phyloP scores from a whole-genome alignment of 1,140 invertebrate species.

The Drosophila sproati region DNA sequence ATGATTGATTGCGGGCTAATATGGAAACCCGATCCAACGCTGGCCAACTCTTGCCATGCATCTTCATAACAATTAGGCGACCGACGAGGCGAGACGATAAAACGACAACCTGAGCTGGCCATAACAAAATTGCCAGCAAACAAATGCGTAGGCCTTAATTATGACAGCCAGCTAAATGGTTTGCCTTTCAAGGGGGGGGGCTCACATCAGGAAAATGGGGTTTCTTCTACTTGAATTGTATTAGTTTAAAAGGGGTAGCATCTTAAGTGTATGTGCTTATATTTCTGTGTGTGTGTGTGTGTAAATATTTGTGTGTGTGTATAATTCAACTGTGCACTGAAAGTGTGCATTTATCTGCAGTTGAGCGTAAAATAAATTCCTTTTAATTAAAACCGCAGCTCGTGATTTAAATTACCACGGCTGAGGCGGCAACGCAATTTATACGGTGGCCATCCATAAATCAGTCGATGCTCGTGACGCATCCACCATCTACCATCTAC shows the following conservation, averaged over 20 bases:
- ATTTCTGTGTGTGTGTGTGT: conserved; percentile 47
- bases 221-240: conserved; percentile 51
- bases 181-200: conserved; percentile 11
- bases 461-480: conserved; percentile 43
- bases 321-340: conserved; percentile 23
- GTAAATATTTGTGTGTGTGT: conserved; percentile 37
- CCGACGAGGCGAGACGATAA: conserved; percentile 20
- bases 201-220: conserved; percentile 65
- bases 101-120: conserved; percentile 53
- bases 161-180: conserved; percentile 55
- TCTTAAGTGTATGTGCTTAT: conserved; percentile 25
- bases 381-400: conserved; percentile 82
- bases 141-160: conserved; percentile 59
- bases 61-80: conserved; percentile 45
- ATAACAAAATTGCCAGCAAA: neutral
- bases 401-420: conserved; percentile 76
- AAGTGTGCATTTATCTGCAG: conserved; percentile 76
- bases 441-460: conserved; percentile 75
- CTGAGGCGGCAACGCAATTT: conserved; percentile 58
- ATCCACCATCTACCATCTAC: neutral
- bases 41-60: conserved; percentile 16
- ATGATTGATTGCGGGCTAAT: conserved; percentile 75
- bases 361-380: conserved; percentile 80
- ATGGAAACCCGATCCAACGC: conserved; percentile 64
- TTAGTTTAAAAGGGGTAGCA: conserved; percentile 52